Percentiles rank a stretch among this genome's conserved stretches.
Evolutionary conservation across 2,113 vertebrate species (phyloP).

Genomic region (Clupea harengus): DNA sequence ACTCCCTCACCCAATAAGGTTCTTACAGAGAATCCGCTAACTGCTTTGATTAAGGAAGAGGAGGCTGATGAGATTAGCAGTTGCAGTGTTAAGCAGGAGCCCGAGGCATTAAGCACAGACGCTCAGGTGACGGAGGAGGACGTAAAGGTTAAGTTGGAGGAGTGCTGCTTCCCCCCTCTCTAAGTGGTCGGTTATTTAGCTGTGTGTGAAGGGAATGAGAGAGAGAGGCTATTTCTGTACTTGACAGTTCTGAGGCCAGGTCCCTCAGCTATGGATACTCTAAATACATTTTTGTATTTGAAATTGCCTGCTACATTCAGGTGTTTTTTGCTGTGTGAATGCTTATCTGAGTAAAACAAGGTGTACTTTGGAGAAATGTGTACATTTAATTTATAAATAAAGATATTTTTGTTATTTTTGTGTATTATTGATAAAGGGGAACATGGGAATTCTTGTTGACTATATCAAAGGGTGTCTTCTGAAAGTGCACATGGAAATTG

Average conservation of each 20-base stretch:
- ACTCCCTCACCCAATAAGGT: slow-evolving; percentile 92
- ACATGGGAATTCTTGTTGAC: slow-evolving; percentile 5
- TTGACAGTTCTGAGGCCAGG: slow-evolving; percentile 77
- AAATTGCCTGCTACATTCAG: slow-evolving; percentile 85
- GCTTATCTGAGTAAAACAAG: slow-evolving; percentile 56
- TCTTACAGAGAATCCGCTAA: slow-evolving; percentile 87
- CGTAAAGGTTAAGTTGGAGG: slow-evolving; percentile 51
- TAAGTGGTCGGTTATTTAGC: slow-evolving; percentile 54
- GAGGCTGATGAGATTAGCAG: slow-evolving; percentile 69
- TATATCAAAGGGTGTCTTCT: background rate
- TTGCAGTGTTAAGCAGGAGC: slow-evolving; percentile 83
- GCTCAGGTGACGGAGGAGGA: slow-evolving; percentile 42
- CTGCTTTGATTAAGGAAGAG: slow-evolving; percentile 83
- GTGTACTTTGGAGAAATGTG: slow-evolving; percentile 75
- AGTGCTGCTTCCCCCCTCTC: slow-evolving; percentile 67
- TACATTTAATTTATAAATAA: slow-evolving; percentile 98
- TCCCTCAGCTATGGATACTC: slow-evolving; percentile 74
- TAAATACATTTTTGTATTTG: slow-evolving; percentile 99
- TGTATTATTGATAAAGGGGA: slow-evolving; percentile 84
- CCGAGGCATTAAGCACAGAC: slow-evolving; percentile 61
- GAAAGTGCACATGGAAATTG: background rate
- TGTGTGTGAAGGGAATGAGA: slow-evolving; percentile 50
- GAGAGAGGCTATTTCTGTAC: slow-evolving; percentile 75
- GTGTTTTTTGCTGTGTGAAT: slow-evolving; percentile 81
- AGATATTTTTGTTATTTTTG: slow-evolving; percentile 98